Base-by-base conservation (phyloP, 2,888 invertebrate species). In the Xanthostigma xanthostigma region DNA sequence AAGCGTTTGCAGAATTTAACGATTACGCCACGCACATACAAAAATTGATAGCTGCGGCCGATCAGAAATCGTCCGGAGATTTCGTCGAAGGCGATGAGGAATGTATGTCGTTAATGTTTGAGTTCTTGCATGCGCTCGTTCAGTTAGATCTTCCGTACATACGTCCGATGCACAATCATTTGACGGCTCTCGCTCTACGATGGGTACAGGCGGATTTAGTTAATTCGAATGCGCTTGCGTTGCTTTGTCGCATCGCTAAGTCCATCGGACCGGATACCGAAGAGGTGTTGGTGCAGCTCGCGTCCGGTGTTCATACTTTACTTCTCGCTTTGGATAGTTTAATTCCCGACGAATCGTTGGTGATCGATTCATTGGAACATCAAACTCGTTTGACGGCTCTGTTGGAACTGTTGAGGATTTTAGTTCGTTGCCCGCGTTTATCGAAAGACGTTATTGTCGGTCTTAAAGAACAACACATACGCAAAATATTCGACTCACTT, bases 111-210 rank as follows among this genome's bases (percentile, higher is more conserved):
- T 57, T 71, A 2, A 55, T 75, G 11, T 68, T 75, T 55, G 70
- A 74, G 56, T 75, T 75, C 57, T 58, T 76, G 14, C 58, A 65
- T 38, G 68, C 67, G 0, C 54, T 75, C 12, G 62, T 74, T 12
- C 64, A 66, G 53, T 54, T 70, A n/a, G 64, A 69, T 57, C 51
- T 71, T 2, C 56, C 64, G 1, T 58, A 65, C 42, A 55, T 74
- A 10, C 52, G 60, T n/a, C 52, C 54, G 8, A 58, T 72, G 2
- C 69, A 73, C 57, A 59, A 67, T 10, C 54, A 57, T 17, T 64
- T 72, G 34, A 63, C 72, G 3, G 62, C 62, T 46, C 53, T 69
- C 9, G 68, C 73, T 1, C 59, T 74, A 51, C 63, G 63, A n/a
- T 74, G 72, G 71, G 61, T 74, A 9, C 64, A 70, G 42, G 64